phyloP scores from a whole-genome alignment of 1,140 invertebrate genomes.

The Varroa destructor region DNA sequence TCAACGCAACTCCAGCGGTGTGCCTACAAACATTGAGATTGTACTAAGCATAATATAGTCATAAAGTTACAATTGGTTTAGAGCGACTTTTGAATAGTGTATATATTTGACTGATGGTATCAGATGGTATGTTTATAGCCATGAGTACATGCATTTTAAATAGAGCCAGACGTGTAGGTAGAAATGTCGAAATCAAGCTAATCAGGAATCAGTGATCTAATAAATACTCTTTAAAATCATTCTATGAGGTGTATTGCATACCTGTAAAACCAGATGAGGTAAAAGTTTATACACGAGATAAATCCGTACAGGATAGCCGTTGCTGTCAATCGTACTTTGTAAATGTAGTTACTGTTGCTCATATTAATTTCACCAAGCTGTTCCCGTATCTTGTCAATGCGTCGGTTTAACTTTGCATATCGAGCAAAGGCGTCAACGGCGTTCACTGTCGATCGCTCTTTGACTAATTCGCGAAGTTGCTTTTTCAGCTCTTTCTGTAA shows the following conservation, averaged over 20 bases:
- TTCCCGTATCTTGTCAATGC: constrained; percentile 4
- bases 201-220: no score
- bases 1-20: no score
- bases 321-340: constrained; percentile 8
- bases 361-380: constrained; percentile 13
- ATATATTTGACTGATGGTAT: no score
- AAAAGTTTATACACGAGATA: neutral
- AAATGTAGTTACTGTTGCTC: constrained; percentile 15
- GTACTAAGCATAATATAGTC: no score
- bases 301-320: constrained; percentile 6
- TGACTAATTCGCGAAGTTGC: neutral
- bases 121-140: no score
- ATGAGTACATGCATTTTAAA: no score
- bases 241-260: neutral
- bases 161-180: no score
- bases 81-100: no score
- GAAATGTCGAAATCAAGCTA: no score
- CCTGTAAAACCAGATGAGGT: constrained; percentile 26
- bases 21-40: no score
- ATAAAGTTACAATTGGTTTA: no score
- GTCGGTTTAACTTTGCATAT: neutral
- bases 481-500: constrained; percentile 21
- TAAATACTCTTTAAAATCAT: no score
- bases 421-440: constrained; percentile 10
- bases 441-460: constrained; percentile 10